phyloP scores from a whole-genome alignment of 2,113 vertebrate genomes.

The Crotophaga sulcirostris region DNA sequence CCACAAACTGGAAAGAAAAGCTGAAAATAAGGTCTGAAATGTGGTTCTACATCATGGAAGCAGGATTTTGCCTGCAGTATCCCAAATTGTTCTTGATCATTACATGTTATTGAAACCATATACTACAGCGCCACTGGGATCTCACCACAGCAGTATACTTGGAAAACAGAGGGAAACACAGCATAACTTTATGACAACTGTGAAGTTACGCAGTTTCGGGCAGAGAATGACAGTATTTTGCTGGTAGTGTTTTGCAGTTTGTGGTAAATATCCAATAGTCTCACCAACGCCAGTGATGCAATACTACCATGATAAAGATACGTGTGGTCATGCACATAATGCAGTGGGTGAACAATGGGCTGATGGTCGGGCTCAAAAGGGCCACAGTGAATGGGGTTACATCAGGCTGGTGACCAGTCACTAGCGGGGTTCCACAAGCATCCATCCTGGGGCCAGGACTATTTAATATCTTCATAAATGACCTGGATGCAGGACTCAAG shows the following conservation, averaged over 20 bases:
- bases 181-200: neutral
- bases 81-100: neutral
- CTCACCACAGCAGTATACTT: neutral
- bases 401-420: too few relatives aligned
- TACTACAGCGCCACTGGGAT: neutral
- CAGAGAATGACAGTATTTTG: neutral
- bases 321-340: too few relatives aligned
- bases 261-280: neutral
- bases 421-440: too few relatives aligned
- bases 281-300: fast-evolving
- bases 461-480: too few relatives aligned
- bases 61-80: neutral
- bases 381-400: too few relatives aligned
- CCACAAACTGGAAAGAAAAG: neutral
- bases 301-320: neutral
- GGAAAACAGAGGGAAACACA: neutral
- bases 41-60: neutral
- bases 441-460: too few relatives aligned
- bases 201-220: neutral
- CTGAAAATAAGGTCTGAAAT: neutral
- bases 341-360: too few relatives aligned
- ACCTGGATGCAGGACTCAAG: too few relatives aligned
- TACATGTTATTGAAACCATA: neutral
- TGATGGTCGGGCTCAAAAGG: too few relatives aligned
- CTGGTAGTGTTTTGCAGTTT: neutral